phyloP scores from a whole-genome alignment of 2,888 invertebrate genomes.

The Xylota segnis region DNA sequence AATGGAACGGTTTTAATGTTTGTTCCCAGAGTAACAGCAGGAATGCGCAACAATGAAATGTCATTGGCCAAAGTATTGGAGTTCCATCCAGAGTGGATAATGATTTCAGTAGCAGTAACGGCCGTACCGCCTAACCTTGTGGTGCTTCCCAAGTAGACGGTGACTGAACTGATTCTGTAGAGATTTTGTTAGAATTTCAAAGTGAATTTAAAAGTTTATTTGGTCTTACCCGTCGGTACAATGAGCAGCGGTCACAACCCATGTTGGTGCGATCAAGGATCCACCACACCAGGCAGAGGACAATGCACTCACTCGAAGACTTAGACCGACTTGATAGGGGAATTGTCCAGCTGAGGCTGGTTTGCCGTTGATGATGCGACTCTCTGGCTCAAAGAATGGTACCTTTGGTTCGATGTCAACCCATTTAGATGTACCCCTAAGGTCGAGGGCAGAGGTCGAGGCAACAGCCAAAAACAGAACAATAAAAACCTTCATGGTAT shows the following conservation, averaged over 20 bases:
- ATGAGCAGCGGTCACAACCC: slow-evolving; percentile 79
- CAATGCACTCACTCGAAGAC: not conserved
- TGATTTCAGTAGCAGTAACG: slow-evolving; percentile 73
- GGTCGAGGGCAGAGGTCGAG: slow-evolving; percentile 78
- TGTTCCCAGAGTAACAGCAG: not conserved
- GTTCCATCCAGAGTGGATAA: slow-evolving; percentile 63
- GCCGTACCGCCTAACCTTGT: slow-evolving; percentile 70
- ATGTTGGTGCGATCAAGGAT: slow-evolving; percentile 77
- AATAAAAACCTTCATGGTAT: slow-evolving; percentile 80
- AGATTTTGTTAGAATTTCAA: not conserved
- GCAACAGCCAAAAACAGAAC: slow-evolving; percentile 79
- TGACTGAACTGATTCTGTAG: slow-evolving; percentile 77
- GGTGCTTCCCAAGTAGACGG: slow-evolving; percentile 78
- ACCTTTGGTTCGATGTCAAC: slow-evolving; percentile 1
- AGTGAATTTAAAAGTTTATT: not conserved
- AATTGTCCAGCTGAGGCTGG: not conserved
- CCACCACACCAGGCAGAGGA: slow-evolving; percentile 77
- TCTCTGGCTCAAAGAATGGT: not conserved
- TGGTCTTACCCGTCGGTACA: slow-evolving; percentile 74
- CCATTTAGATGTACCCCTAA: slow-evolving; percentile 54
- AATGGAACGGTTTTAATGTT: slow-evolving; percentile 73
- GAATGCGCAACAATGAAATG: slow-evolving; percentile 76
- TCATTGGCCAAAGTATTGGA: slow-evolving; percentile 78
- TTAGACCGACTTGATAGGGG: slow-evolving; percentile 57
- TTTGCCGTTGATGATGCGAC: slow-evolving; percentile 42